Percentiles rank a stretch among this genome's conserved stretches.
Conservation (phyloP, 2,113 vertebrate genomes). For the Erinaceus europaeus region DNA sequence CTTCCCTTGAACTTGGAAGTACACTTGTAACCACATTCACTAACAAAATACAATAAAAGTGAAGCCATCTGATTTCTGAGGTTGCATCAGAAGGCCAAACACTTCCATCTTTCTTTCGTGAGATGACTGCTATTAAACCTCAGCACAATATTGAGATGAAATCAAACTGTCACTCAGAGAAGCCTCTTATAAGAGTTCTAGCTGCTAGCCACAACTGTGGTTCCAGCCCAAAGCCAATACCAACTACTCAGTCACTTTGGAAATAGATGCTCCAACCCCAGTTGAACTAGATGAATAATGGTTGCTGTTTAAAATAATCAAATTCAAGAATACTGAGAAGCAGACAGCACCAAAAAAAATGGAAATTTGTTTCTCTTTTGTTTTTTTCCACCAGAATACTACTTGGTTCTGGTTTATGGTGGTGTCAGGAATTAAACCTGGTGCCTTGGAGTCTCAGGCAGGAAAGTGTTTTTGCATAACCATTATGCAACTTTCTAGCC, state of each 20-base stretch:
- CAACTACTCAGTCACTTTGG: neutral
- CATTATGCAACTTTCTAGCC: too few species aligned
- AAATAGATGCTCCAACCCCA: neutral
- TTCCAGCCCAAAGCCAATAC: neutral
- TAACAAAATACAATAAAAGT: neutral
- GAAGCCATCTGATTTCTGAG: conserved; percentile 17
- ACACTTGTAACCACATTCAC: neutral
- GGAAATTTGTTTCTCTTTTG: neutral
- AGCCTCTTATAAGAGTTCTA: too few species aligned
- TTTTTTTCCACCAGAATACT: too few species aligned
- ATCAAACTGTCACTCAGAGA: neutral
- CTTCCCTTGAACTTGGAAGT: neutral
- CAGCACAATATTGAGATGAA: neutral
- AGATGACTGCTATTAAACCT: neutral
- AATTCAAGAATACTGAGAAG: neutral
- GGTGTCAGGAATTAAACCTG: too few species aligned
- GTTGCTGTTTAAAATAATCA: neutral
- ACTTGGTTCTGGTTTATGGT: too few species aligned
- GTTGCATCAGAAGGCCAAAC: neutral
- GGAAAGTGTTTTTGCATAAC: too few species aligned
- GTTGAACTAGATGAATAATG: neutral
- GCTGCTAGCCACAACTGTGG: neutral
- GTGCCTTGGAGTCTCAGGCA: too few species aligned
- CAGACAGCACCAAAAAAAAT: neutral
- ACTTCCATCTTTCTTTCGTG: neutral